A percentile compares a stretch with the other conserved stretches of the same genome.
Conservation (phyloP, 2,113 vertebrate species). For the Strigops habroptila region DNA sequence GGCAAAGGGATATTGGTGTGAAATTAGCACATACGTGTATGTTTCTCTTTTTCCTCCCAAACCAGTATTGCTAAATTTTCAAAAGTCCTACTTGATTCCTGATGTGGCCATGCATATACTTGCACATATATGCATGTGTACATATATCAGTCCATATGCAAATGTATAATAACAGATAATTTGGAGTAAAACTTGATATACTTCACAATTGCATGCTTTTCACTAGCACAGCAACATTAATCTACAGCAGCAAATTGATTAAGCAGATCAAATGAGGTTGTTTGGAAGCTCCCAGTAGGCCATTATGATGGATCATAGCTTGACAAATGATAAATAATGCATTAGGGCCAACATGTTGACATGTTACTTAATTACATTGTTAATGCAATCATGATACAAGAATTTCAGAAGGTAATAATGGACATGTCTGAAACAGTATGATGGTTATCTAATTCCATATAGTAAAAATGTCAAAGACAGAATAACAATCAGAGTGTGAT, state of each 20-base stretch:
- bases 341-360: background rate
- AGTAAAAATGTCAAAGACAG: background rate
- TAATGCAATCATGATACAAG: background rate
- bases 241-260: background rate
- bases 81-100: background rate
- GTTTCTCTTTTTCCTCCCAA: background rate
- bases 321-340: background rate
- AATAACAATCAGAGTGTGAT: background rate
- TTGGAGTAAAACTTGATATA: background rate
- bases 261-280: background rate
- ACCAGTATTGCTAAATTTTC: background rate
- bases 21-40: background rate
- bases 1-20: background rate
- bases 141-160: accelerated
- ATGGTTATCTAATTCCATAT: background rate
- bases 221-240: background rate
- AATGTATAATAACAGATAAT: background rate
- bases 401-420: background rate
- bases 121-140: background rate
- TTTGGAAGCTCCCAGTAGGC: background rate
- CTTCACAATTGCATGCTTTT: background rate
- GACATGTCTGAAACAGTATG: background rate
- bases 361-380: background rate
- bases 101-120: background rate
- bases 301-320: background rate